These are phyloP conservation scores for Melikaiella ostensackeni DNA, from an alignment of 2,888 invertebrate species.

Conservation along the genomic window DNA sequence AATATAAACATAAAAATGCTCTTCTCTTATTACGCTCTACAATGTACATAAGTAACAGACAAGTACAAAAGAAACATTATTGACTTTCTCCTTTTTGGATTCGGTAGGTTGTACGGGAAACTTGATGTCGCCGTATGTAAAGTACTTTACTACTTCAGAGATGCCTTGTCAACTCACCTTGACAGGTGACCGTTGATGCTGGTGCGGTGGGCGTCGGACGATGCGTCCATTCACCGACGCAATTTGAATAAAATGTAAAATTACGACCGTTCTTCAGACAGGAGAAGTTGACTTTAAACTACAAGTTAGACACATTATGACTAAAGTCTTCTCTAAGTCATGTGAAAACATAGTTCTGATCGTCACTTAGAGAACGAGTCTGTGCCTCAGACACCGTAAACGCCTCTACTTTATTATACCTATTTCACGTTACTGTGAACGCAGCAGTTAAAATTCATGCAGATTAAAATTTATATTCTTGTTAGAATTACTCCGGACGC, in stretches of 20 bases:
- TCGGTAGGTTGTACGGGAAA: conserved; percentile 1
- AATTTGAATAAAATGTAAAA: conserved; percentile 27
- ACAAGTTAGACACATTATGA: conserved; percentile 7
- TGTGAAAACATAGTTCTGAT: conserved; percentile 9
- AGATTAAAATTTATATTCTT: conserved; percentile 36
- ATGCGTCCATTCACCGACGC: conserved; percentile 1
- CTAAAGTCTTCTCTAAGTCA: conserved; percentile 6
- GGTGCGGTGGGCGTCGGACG: conserved; percentile 11
- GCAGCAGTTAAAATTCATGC: conserved; percentile 9
- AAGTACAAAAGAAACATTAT: conserved; percentile 8
- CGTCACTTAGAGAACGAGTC: not conserved
- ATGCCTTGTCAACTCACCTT: conserved; percentile 27
- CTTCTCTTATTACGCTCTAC: not conserved
- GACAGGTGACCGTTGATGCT: not conserved
- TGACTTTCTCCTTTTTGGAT: conserved; percentile 7
- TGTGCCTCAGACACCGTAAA: conserved; percentile 4
- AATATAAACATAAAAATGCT: not conserved
- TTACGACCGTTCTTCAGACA: conserved; percentile 14
- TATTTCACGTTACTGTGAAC: not conserved
- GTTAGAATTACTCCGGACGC: conserved; percentile 26
- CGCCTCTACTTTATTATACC: conserved; percentile 10
- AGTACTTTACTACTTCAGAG: not conserved
- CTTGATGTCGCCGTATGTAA: conserved; percentile 6
- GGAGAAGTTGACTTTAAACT: not conserved
- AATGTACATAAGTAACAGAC: not conserved